These are phyloP conservation scores for Phylloscopus trochiloides DNA, from an alignment of 2,113 vertebrate species.

Conservation along the genomic window DNA sequence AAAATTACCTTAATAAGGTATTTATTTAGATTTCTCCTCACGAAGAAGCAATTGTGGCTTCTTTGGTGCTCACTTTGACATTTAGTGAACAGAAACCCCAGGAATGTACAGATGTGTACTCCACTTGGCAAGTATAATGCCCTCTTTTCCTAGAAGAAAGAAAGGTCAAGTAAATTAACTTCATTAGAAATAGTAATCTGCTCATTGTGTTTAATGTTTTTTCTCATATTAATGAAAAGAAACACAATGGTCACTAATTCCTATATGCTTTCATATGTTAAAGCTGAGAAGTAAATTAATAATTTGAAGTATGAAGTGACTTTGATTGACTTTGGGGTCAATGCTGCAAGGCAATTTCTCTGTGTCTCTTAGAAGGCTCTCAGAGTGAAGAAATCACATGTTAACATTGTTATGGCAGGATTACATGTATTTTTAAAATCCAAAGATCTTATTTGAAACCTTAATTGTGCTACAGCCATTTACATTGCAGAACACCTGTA, in stretches of 20 bases:
- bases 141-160: slow-evolving; percentile 9
- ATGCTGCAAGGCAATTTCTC: background rate
- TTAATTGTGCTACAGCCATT: background rate
- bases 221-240: slow-evolving; percentile 29
- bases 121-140: background rate
- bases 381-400: background rate
- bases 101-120: background rate
- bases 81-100: slow-evolving; percentile 13
- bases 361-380: background rate
- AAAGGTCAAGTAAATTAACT: slow-evolving; percentile 64
- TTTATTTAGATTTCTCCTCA: background rate
- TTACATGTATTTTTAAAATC: background rate
- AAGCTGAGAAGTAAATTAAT: background rate
- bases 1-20: background rate
- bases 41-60: background rate
- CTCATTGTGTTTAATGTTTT: slow-evolving; percentile 47
- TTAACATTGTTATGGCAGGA: background rate
- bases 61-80: background rate
- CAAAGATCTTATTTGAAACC: background rate
- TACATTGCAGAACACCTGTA: background rate
- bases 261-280: background rate
- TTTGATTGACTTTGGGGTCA: slow-evolving; percentile 2
- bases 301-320: background rate
- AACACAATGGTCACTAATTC: slow-evolving; percentile 37
- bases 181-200: slow-evolving; percentile 49